Evolutionary conservation across 37 sponge, comb jelly and placozoan species (phyloP).

Genomic region (Oscarella lobularis): DNA sequence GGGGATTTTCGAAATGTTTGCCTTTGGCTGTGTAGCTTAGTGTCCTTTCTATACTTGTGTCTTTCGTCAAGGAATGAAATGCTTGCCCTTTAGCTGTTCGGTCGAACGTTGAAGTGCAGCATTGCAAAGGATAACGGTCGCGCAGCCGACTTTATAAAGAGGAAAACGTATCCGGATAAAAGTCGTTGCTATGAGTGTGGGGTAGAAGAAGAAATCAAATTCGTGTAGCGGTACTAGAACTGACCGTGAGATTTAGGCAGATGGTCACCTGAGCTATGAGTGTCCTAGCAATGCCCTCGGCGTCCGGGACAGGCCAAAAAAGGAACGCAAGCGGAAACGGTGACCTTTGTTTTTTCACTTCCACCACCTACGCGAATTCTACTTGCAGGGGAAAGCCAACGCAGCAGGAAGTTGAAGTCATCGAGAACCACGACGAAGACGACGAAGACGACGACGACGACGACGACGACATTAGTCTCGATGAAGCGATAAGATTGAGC

Average conservation of each 20-base stretch:
- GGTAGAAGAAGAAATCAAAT: conserved; percentile 11
- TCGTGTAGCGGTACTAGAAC: neutral
- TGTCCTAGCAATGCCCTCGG: conserved; percentile 78
- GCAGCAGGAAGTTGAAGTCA: no score
- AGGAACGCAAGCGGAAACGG: conserved; percentile 23
- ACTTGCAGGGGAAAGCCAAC: neutral
- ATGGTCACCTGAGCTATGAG: conserved; percentile 84
- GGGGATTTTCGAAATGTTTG: no score
- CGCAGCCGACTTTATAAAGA: conserved; percentile 71
- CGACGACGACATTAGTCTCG: conserved; percentile 46
- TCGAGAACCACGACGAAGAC: conserved; percentile 6
- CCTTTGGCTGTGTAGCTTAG: no score
- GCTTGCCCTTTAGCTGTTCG: conserved; percentile 49
- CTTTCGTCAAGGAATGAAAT: conserved; percentile 1
- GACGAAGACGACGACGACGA: conserved; percentile 26
- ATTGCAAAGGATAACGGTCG: conserved; percentile 89
- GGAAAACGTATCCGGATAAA: conserved; percentile 77
- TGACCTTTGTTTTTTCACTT: neutral
- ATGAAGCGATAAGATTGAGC: conserved; percentile 32
- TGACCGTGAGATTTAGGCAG: conserved; percentile 24
- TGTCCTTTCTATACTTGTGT: neutral
- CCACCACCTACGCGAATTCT: no score
- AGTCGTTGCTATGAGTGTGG: conserved; percentile 87
- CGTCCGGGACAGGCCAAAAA: conserved; percentile 61
- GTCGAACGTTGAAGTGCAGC: conserved; percentile 62